A percentile compares a stretch with the other conserved stretches of the same genome.
Evolutionary conservation across 2,113 vertebrate species (phyloP).

Genomic region (Brachypteracias leptosomus): DNA sequence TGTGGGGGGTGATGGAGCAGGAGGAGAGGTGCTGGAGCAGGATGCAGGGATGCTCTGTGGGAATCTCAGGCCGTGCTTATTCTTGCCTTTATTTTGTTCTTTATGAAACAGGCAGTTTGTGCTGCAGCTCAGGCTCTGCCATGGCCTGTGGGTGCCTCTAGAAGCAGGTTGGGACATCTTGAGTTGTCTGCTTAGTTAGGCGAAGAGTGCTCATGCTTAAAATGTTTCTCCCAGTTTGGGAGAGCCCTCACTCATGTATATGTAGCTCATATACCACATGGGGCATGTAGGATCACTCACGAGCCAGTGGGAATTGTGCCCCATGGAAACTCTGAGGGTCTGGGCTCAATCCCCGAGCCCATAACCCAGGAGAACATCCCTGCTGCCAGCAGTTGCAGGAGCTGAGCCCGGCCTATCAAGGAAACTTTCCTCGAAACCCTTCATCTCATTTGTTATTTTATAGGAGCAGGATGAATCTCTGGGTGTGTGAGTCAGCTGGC

Average conservation of each 20-base stretch:
- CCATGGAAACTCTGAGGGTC: fast-evolving
- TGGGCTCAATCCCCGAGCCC: neutral
- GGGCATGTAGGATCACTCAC: fast-evolving
- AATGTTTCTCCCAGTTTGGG: fast-evolving
- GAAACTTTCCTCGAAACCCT: slow-evolving; percentile 26
- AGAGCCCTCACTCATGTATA: fast-evolving
- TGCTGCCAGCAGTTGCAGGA: neutral
- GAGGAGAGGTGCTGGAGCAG: neutral
- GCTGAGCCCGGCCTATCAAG: neutral
- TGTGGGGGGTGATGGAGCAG: too few relatives aligned
- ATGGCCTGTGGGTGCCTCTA: fast-evolving
- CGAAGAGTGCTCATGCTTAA: fast-evolving
- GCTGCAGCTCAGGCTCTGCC: fast-evolving
- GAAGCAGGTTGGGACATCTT: neutral
- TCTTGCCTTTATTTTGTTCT: fast-evolving
- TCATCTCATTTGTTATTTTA: neutral
- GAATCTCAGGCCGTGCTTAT: fast-evolving
- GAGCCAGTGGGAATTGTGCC: fast-evolving
- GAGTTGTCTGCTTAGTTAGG: neutral
- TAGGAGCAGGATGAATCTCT: neutral
- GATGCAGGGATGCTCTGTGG: neutral
- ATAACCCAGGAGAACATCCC: neutral
- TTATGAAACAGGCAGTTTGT: fast-evolving
- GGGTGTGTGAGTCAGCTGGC: neutral
- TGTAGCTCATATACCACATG: fast-evolving